phyloP scores from a whole-genome alignment of 2,113 vertebrate species.

The Brachypteracias leptosomus region DNA sequence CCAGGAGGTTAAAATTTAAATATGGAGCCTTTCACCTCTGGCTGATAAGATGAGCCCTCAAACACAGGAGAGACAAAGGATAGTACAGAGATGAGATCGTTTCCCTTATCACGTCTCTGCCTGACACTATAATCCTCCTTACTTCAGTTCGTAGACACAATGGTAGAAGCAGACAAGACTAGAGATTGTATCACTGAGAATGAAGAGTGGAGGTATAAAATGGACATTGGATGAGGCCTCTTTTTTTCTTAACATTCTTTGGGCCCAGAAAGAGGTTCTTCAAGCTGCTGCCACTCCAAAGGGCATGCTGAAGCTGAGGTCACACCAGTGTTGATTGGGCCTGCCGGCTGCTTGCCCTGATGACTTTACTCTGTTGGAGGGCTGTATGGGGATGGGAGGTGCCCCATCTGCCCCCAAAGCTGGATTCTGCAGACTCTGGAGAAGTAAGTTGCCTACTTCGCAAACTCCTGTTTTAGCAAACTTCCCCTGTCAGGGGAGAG shows the following conservation, averaged over 20 bases:
- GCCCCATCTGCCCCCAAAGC: neutral
- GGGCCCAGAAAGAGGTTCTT: neutral
- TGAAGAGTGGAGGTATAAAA: neutral
- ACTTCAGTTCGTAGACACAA: neutral
- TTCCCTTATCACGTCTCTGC: neutral
- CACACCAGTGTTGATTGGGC: fast-evolving
- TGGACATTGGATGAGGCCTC: neutral
- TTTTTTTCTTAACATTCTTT: neutral
- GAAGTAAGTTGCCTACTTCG: neutral
- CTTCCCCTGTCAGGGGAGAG: neutral
- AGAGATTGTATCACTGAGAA: neutral
- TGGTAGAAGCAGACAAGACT: neutral
- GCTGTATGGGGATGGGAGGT: neutral
- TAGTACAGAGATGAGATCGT: neutral
- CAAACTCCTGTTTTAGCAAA: neutral
- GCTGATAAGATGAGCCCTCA: neutral
- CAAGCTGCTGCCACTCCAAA: neutral
- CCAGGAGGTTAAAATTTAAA: neutral
- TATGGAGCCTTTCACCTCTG: neutral
- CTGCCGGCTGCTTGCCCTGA: neutral
- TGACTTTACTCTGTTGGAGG: neutral
- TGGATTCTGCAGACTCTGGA: neutral
- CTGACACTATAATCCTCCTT: neutral
- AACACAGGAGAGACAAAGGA: too few relatives aligned
- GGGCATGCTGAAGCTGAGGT: neutral